Base-by-base conservation (phyloP, 2,113 vertebrate genomes). In the Podocnemis expansa region DNA sequence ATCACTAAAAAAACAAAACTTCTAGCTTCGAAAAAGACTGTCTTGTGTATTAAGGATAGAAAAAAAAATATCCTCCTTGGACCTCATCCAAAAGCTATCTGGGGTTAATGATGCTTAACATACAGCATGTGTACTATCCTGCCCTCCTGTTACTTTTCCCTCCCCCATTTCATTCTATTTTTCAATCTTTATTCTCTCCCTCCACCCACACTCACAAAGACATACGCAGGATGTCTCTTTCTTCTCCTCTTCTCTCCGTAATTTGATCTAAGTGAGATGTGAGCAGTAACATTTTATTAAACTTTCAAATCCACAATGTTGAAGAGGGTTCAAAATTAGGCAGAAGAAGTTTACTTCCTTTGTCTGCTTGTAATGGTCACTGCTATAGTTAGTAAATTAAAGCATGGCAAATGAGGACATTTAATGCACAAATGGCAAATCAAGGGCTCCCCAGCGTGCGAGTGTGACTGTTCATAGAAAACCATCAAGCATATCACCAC, bases 41-140 rank as follows among this genome's bases (percentile, higher is more conserved):
- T 54, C 22, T 75, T 88, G 3, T 79, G n/a, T 5, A 38, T 2
- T 49, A 43, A 84, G 80, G 1, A 21, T 0, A 25, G 12, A 47
- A 19, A 17, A n/a, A 34, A 76, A 47, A n/a, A n/a, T n/a, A 54
- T 51, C 83, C 67, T 24, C 8, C 85, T 67, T n/a, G 8, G 12
- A 8, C 13, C 2, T 5, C 89, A 86, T 93, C 31, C 25, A 82
- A 70, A 91, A 87, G 4, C 9, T 21, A 80, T 2, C 38, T 38
- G 78, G 45, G 82, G 16, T 10, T 43, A 70, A 73, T 43, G 85
- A 0, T 17, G 67, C 2, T 75, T 2, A 83, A 3, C 4, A 1
- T 58, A 10, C 67, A 4, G 45, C 9, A 9, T 0, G 0, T 58
- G 43, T 1, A 12, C 41, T 56, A 1, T 41, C 27, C 2, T 6